Conservation (phyloP, 2,113 vertebrate genomes). For the Cephalopterus ornatus region DNA sequence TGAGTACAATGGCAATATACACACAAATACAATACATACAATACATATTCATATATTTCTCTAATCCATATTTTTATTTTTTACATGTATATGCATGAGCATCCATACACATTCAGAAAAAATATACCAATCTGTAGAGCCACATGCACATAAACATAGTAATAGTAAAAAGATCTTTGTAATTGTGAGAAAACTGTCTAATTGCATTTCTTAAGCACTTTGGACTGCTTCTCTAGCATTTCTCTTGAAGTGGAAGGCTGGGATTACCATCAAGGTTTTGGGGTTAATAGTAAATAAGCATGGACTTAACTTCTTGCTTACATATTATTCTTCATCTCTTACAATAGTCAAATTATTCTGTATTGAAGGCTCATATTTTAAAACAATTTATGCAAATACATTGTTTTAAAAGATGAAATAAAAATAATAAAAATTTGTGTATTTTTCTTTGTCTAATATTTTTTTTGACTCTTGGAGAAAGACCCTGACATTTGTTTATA, state of each 20-base stretch:
- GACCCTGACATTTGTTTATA: background rate
- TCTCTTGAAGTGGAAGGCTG: background rate
- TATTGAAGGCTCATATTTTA: background rate
- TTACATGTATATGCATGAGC: background rate
- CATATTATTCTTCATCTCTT: background rate
- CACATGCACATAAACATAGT: background rate
- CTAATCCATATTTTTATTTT: background rate
- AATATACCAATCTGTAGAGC: background rate
- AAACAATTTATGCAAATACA: background rate
- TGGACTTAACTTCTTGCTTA: background rate
- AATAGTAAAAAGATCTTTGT: background rate
- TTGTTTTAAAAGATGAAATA: background rate
- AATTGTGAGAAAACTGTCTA: background rate
- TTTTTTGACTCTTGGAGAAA: background rate
- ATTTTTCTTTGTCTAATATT: background rate
- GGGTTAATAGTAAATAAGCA: background rate
- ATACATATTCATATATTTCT: background rate
- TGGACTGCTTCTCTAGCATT: background rate
- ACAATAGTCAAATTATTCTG: background rate
- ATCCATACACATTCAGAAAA: background rate
- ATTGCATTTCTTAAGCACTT: background rate
- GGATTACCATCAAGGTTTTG: background rate
- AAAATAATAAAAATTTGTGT: background rate
- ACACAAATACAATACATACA: too few species aligned
- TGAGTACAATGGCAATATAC: background rate